Evolutionary conservation across 2,888 invertebrate genomes (phyloP), one percentile per base, ranked within the genome.

Genomic region (Pilophorus perplexus): DNA sequence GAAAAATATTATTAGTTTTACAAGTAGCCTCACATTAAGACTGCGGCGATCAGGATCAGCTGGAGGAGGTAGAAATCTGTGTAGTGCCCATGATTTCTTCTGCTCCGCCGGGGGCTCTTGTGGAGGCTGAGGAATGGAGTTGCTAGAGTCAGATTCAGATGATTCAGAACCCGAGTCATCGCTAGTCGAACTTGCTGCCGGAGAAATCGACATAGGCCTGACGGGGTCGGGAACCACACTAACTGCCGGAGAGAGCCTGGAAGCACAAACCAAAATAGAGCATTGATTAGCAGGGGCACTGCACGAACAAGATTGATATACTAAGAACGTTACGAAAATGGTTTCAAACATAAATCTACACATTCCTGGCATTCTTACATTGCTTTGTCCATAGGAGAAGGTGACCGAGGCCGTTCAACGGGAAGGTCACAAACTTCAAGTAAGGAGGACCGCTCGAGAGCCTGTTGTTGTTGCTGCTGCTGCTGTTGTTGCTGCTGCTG

Each of bases 71-170:
- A 73, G 54, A 67, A 73, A 73, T 50, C 72, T 71, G 48, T 71
- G 70, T 54, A 72, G 65, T 65, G 71, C 72, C 72, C 72, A 73
- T 25, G 73, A 62, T 54, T 67, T 68, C 54, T 67, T 68, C 64
- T 68, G 71, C 79, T 74, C 83, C 80, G 73, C 75, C 50, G 74
- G 83, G 80, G 73, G 75, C 42, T 70, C 69, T 46, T 69, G 71
- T 3, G 44, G 52, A 33, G 66, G n/a, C n/a, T n/a, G 57, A 33
- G 71, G 69, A 16, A 81, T 82, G 69, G 82, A 82, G 71, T 80
- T 81, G 73, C 79, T 82, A 2, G 79, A 78, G 60, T 83, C 84
- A 1, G 83, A 80, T 12, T 82, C 83, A 0, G 85, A 83, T 69
- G 84, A 82, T 4, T 71, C 70, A 1, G 71, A 71, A 6, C 69